phyloP scores from a whole-genome alignment of 2,888 invertebrate genomes.

The Mythimna lalbum region DNA sequence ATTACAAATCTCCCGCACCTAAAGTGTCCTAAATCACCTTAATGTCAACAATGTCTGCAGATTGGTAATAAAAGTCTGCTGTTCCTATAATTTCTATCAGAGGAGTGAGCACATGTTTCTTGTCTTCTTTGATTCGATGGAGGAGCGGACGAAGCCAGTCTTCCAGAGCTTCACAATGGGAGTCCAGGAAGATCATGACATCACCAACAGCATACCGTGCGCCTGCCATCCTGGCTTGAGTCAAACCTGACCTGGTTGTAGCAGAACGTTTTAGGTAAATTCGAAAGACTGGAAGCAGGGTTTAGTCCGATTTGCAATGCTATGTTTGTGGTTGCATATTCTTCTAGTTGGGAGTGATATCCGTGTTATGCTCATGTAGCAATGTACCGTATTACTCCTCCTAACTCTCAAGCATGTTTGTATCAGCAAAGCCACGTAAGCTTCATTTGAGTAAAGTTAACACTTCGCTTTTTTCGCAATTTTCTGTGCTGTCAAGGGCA shows the following conservation, averaged over 20 bases:
- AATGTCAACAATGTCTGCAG: slow-evolving; percentile 64
- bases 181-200: slow-evolving; percentile 96
- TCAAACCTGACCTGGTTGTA: slow-evolving; percentile 78
- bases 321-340: not conserved
- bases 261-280: slow-evolving; percentile 38
- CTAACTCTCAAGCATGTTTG: not conserved
- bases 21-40: slow-evolving; percentile 69
- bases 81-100: slow-evolving; percentile 97
- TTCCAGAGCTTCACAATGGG: slow-evolving; percentile 95
- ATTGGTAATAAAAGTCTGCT: slow-evolving; percentile 88
- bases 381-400: not conserved
- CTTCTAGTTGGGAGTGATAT: not conserved
- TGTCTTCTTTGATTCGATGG: slow-evolving; percentile 93
- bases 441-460: not conserved
- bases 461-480: slow-evolving; percentile 9
- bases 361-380: not conserved
- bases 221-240: slow-evolving; percentile 95
- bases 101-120: slow-evolving; percentile 95
- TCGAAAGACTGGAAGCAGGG: not conserved
- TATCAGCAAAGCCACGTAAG: too few species aligned
- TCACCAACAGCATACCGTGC: slow-evolving; percentile 87
- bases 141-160: slow-evolving; percentile 97
- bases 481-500: slow-evolving; percentile 12
- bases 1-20: slow-evolving; percentile 9
- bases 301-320: not conserved